Base-by-base conservation (phyloP, 64 coral and sea anemone genomes). In the Anthopleura sola region DNA sequence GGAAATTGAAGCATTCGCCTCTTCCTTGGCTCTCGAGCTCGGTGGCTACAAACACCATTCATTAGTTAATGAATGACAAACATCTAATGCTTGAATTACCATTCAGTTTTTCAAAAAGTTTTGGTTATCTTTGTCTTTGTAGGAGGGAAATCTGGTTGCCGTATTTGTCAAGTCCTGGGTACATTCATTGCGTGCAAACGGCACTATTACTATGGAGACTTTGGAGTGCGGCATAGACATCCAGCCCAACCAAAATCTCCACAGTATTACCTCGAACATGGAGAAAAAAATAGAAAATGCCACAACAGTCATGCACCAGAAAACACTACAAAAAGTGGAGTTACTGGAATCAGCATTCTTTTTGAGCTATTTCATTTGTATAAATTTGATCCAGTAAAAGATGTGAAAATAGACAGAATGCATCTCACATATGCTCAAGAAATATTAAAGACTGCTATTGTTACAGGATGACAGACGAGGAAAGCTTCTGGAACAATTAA, bases 171-270 rank as follows among this genome's bases (percentile, higher is more conserved):
- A 18, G 81, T 83, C 34, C 34, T 50, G 56, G 90, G 90, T 9
- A 74, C 34, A 36, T 92, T 84, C 75, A 24, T 88, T 26, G 86
- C 79, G 31, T 79, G 50, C 28, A 92, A 77, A 48, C 38, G 75
- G 21, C 86, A 78, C 58, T 92, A 92, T 46, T 92, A 85, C 36
- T 92, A 92, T 78, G 91, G 82, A 32, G 78, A 88, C 49, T 88
- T 88, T 79, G 46, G 86, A 21, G 39, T 83, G 20, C 20, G 81
- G 19, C 56, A 84, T 36, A 60, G 86, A 23, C 80, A 93, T 34
- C 91, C 49, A 44, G 54, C 91, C 47, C 29, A 58, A 40, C 71
- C 69, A 21, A 92, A 85, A 88, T 87, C 81, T n/a, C 36, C 40
- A 44, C 40, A 86, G 20, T 91, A 86, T 46, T 62, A 91, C 64